Base-by-base conservation (phyloP, 2,888 invertebrate genomes). In the Cheilosia urbana region DNA sequence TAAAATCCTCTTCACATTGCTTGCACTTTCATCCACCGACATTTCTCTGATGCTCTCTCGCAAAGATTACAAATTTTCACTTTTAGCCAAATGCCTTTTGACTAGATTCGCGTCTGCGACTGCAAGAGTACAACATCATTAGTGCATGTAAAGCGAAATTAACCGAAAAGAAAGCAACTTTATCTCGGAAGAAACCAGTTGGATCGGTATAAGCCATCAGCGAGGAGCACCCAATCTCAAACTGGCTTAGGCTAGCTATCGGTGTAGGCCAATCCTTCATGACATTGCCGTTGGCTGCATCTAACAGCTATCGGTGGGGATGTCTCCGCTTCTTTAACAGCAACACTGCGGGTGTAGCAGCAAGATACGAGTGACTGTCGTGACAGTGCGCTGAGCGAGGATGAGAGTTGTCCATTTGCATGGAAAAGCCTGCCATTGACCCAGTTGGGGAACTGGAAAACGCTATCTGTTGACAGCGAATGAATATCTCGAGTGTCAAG, bases 351-450 rank as follows among this genome's bases (percentile, higher is more conserved):
- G 63, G 69, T 71, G 82, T 60, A 19, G 51, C 57, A 13, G n/a
- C 30, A 27, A n/a, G n/a, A 27, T 58, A 34, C 19, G 17, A 30
- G 47, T 27, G 24, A 30, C 34, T 27, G 24, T 49, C 15, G 17
- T 17, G 17, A 47, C 7, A 19, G 47, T 17, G 17, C 6, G 17
- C 9, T 51, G 24, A 2, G 7, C 45, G 49, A 69, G 76, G 65
- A 65, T 63, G 63, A 62, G 37, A 58, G 49, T 17, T 37, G 19
- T 49, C 40, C n/a, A 81, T 84, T 73, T 84, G 58, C 84, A 76
- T 80, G 37, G 57, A 81, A 81, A 85, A 76, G 53, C 57, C 77
- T 81, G 81, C 72, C 81, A 85, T 85, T 85, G 85, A 85, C 85
- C 85, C 40, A 85, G 57, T 72, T 63, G 57, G 4, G 27, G 6